Evolutionary conservation across 2,113 vertebrate species (phyloP).

Genomic region (Cololabis saira): DNA sequence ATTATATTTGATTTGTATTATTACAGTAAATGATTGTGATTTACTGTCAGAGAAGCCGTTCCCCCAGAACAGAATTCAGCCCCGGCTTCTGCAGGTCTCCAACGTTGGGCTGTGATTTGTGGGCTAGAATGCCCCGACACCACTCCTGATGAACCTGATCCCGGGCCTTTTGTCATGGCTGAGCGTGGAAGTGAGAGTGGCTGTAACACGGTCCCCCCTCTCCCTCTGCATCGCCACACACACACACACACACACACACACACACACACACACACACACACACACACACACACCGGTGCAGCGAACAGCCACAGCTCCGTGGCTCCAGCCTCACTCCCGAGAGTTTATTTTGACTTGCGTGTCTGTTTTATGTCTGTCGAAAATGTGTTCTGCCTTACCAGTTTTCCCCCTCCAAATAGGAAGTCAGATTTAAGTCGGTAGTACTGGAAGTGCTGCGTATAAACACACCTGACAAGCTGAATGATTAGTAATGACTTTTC

Average conservation of each 20-base stretch:
- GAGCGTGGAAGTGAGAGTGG: slow-evolving; percentile 52
- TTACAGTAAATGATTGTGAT: neutral
- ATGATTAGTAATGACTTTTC: slow-evolving; percentile 71
- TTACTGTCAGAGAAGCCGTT: neutral
- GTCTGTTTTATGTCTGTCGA: slow-evolving; percentile 74
- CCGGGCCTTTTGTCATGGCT: slow-evolving; percentile 18
- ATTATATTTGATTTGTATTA: neutral
- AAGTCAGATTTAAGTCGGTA: slow-evolving; percentile 70
- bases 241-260: slow-evolving; percentile 19
- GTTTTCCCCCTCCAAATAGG: slow-evolving; percentile 67
- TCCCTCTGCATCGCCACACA: slow-evolving; percentile 21
- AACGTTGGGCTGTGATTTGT: slow-evolving; percentile 26
- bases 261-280: slow-evolving; percentile 21
- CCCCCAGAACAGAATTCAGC: slow-evolving; percentile 1
- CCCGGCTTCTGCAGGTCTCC: neutral
- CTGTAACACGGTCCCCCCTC: slow-evolving; percentile 59
- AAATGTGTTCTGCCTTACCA: slow-evolving; percentile 71
- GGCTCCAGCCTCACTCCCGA: slow-evolving; percentile 43
- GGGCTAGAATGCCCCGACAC: slow-evolving; percentile 16
- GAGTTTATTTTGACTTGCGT: slow-evolving; percentile 74
- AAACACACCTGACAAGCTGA: slow-evolving; percentile 67
- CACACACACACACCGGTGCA: slow-evolving; percentile 17
- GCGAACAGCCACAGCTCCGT: slow-evolving; percentile 25
- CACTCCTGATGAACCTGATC: slow-evolving; percentile 21
- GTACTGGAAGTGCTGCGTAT: slow-evolving; percentile 67